Evolutionary conservation across 2,797 vertebrate species (phyloP).

Genomic region (Ceryle rudis): DNA sequence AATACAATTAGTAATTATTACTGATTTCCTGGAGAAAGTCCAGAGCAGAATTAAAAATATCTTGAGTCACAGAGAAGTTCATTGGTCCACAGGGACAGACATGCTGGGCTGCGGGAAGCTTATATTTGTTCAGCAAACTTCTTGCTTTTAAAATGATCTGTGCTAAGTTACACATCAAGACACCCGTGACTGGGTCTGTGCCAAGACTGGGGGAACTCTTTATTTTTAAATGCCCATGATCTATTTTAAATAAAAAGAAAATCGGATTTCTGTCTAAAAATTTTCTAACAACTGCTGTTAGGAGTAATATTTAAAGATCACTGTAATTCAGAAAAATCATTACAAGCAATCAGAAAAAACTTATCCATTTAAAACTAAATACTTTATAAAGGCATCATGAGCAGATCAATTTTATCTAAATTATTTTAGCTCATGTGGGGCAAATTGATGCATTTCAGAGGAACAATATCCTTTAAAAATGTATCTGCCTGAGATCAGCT

Average conservation of each 20-base stretch:
- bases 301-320: neutral
- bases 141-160: conserved; percentile 52
- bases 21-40: conserved; percentile 96
- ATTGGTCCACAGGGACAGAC: conserved; percentile 45
- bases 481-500: neutral
- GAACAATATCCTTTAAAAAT: neutral
- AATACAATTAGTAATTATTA: conserved; percentile 84
- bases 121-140: conserved; percentile 56
- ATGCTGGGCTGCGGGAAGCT: conserved; percentile 30
- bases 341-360: conserved; percentile 16
- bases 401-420: conserved; percentile 1
- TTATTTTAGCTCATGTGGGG: neutral
- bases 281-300: neutral
- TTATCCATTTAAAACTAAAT: neutral
- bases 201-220: neutral
- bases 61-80: conserved; percentile 69
- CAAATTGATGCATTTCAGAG: neutral
- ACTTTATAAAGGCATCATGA: neutral
- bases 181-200: neutral
- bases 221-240: neutral
- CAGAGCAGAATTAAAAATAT: conserved; percentile 89
- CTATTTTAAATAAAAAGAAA: conserved; percentile 31
- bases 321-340: neutral
- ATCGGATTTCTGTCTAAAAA: neutral
- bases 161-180: neutral